Evolutionary conservation across 1,140 invertebrate species (phyloP).

Genomic region (Drosophila kohkoa): DNA sequence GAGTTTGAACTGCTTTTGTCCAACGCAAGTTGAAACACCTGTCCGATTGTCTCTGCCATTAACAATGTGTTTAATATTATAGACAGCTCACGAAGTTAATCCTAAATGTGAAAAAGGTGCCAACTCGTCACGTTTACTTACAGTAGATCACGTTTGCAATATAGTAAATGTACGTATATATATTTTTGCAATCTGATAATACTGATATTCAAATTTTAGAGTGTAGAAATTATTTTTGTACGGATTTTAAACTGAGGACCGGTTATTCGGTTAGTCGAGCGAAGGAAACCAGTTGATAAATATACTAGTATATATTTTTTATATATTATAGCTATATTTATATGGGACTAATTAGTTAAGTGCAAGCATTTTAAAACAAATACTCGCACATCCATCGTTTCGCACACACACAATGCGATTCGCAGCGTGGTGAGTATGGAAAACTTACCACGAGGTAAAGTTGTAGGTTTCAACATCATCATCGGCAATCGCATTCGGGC

Average conservation of each 20-base stretch:
- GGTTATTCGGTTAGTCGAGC: slow-evolving; percentile 20
- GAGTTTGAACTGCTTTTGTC: slow-evolving; percentile 29
- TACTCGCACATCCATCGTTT: slow-evolving; percentile 3
- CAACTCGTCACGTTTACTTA: slow-evolving; percentile 29
- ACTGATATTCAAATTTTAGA: slow-evolving; percentile 6
- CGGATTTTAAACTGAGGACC: slow-evolving; percentile 13
- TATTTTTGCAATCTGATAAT: slow-evolving; percentile 1
- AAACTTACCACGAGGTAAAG: slow-evolving; percentile 70
- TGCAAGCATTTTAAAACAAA: slow-evolving; percentile 1
- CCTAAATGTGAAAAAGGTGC: background rate
- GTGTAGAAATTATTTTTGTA: slow-evolving; percentile 17
- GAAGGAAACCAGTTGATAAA: slow-evolving; percentile 30
- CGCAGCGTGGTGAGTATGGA: background rate
- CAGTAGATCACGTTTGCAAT: slow-evolving; percentile 17
- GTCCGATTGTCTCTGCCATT: slow-evolving; percentile 29
- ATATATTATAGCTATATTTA: background rate
- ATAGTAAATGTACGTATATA: background rate
- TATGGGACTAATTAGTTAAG: slow-evolving; percentile 15
- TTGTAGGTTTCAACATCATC: slow-evolving; percentile 31
- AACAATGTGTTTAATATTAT: slow-evolving; percentile 16
- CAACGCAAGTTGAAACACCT: slow-evolving; percentile 54
- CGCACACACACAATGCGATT: background rate
- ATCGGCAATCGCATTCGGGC: slow-evolving; percentile 42
- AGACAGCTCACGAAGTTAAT: slow-evolving; percentile 7
- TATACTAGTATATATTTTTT: background rate